Conservation (phyloP, 2,113 vertebrate genomes). For the Aldabrachelys gigantea region DNA sequence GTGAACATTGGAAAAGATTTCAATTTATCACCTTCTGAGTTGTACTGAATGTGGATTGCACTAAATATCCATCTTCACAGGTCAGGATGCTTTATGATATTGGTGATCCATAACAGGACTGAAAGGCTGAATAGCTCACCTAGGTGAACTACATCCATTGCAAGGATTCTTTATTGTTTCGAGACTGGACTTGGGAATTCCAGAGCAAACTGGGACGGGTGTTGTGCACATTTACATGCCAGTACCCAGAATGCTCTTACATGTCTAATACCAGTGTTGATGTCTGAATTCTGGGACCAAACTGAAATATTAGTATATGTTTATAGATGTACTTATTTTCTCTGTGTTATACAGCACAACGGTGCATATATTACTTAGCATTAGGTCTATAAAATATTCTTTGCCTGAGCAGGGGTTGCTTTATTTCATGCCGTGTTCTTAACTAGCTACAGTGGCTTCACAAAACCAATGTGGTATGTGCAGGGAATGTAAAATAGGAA, state of each 20-base stretch:
- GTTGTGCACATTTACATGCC: background rate
- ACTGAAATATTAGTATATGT: background rate
- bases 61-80: background rate
- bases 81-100: rapidly evolving
- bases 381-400: background rate
- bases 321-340: background rate
- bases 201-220: background rate
- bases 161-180: background rate
- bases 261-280: background rate
- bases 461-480: background rate
- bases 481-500: background rate
- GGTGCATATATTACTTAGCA: background rate
- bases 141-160: background rate
- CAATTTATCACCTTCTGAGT: background rate
- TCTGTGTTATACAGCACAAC: background rate
- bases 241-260: background rate
- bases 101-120: background rate
- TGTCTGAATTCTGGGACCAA: background rate
- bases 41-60: background rate
- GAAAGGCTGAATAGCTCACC: background rate
- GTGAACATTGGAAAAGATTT: background rate
- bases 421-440: background rate
- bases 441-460: background rate
- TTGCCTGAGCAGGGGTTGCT: background rate
- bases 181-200: background rate